Conservation (phyloP, 2,113 vertebrate species). For the Orientallactaga bullata region DNA sequence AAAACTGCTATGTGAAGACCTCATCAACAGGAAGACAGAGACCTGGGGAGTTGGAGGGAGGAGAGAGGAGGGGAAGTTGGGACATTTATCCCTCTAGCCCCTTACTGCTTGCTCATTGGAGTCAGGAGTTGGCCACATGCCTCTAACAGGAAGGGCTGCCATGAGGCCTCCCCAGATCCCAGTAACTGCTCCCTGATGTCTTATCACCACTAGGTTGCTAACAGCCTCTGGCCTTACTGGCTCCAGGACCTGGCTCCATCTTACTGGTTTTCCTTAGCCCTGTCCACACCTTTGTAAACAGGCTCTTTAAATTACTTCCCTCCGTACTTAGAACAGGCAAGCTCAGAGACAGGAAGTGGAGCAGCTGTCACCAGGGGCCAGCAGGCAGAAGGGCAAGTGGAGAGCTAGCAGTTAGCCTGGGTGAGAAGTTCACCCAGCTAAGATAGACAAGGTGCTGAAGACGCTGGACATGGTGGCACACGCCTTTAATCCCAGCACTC, state of each 20-base stretch:
- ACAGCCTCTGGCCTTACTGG: not conserved
- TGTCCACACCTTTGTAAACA: conserved; percentile 5
- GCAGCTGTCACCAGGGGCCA: not conserved
- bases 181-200: not conserved
- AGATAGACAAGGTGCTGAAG: not conserved
- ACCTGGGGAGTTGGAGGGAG: not conserved
- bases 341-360: not conserved
- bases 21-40: not conserved
- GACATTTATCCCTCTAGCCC: not conserved
- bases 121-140: not conserved
- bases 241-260: not conserved
- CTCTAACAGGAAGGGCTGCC: not conserved
- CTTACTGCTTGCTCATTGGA: not conserved
- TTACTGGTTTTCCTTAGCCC: not conserved
- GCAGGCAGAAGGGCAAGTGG: fast-evolving
- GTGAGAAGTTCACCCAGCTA: not conserved
- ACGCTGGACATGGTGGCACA: too few relatives aligned
- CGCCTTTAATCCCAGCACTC: too few relatives aligned
- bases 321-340: not conserved
- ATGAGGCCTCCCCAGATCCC: not conserved
- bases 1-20: not conserved
- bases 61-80: not conserved
- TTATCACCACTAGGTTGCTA: not conserved
- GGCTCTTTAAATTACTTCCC: not conserved
- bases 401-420: not conserved